Base-by-base conservation (phyloP, 2,888 invertebrate genomes). In the Macrophya annulata region DNA sequence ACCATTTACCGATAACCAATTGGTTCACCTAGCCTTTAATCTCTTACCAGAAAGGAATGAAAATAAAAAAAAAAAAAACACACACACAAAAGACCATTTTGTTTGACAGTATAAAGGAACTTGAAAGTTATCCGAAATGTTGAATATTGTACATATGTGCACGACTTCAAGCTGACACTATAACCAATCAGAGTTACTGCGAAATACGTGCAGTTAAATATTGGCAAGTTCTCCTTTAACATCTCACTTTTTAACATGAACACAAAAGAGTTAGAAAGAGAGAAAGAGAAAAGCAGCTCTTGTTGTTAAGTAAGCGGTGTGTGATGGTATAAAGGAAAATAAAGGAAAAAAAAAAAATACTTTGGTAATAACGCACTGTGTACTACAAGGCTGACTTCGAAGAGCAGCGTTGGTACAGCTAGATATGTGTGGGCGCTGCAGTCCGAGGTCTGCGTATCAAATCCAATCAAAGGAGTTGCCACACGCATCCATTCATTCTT, bases 391-490 rank as follows among this genome's bases (percentile, higher is more conserved):
- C 4, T 71, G 8, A n/a, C 55, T 55, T n/a, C 55, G 55, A 25
- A 62, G 62, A 62, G 25, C 25, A 62, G 25, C 25, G 2, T 62
- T 62, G 8, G 31, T 76, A n/a, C 31, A n/a, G 25, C 25, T 81
- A 62, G 21, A 62, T 43, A 51, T n/a, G 62, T 88, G 91, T 91
- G 90, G 91, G 92, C 90, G 91, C 55, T 55, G 0, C 88, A 86
- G 84, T 86, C 86, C 85, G 88, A 65, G 86, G 88, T 83, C 88
- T 88, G 90, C 92, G 91, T 92, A 88, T 90, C 91, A 92, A 92
- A 92, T 93, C 90, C 91, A 92, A 92, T 92, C 92, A 92, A 91
- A 91, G 88, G 88, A 62, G 85, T 87, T 86, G 89, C 90, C 87
- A 89, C 87, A 86, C 87, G 86, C 72, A 83, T 76, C 72, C 77